Conservation (phyloP, 2,888 invertebrate genomes). For the Atrina japonica region DNA sequence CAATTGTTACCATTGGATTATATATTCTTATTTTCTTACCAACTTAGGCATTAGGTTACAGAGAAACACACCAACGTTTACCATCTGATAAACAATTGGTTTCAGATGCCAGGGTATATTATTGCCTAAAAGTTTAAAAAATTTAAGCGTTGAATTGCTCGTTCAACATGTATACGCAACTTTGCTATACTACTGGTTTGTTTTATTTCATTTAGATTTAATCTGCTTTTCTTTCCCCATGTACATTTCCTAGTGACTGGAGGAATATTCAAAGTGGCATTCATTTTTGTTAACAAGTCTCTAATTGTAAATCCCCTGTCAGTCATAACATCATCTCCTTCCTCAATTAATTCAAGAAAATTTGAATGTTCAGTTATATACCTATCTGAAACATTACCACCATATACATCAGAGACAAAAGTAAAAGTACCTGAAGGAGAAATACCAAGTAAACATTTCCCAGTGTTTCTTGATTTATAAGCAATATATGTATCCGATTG, state of each 20-base stretch:
- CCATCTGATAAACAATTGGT: no score
- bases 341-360: conserved; percentile 16
- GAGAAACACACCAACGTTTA: no score
- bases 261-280: conserved; percentile 26
- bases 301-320: conserved; percentile 27
- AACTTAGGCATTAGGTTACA: conserved; percentile 20
- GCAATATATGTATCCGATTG: conserved; percentile 23
- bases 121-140: no score
- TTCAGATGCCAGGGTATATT: no score
- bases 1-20: no score
- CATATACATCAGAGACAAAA: conserved; percentile 14
- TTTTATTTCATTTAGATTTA: conserved; percentile 37
- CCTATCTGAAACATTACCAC: conserved; percentile 29
- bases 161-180: no score
- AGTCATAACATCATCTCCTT: conserved; percentile 27
- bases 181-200: conserved; percentile 28
- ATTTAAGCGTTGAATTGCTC: no score
- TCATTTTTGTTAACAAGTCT: conserved; percentile 14
- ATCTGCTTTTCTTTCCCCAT: conserved; percentile 29
- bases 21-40: conserved; percentile 24
- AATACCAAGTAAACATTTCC: conserved; percentile 19
- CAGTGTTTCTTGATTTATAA: conserved; percentile 25
- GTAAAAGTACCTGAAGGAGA: conserved; percentile 6
- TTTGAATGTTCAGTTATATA: conserved; percentile 18
- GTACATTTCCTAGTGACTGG: conserved; percentile 28